phyloP scores from a whole-genome alignment of 2,113 vertebrate genomes.

The Tychaedon coryphoeus region DNA sequence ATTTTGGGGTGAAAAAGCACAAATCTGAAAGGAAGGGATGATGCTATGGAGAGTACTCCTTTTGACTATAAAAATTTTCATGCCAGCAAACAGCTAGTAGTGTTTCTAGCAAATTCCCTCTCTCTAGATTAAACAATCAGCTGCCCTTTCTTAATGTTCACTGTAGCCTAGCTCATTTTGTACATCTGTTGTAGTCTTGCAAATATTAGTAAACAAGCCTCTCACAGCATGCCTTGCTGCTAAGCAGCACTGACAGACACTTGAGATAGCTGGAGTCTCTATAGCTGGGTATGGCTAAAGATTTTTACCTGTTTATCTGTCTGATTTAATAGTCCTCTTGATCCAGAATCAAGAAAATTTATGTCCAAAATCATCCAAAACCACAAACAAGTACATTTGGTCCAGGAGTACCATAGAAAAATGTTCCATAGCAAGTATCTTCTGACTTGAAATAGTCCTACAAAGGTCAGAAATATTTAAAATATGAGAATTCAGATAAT shows the following conservation, averaged over 20 bases:
- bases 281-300: not conserved
- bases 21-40: not conserved
- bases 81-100: not conserved
- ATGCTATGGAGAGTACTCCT: not conserved
- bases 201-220: slow-evolving; percentile 57
- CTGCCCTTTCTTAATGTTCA: slow-evolving; percentile 43
- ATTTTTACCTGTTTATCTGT: not conserved
- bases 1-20: not conserved
- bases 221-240: not conserved
- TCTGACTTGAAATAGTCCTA: not conserved
- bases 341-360: not conserved
- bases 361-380: not conserved
- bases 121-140: slow-evolving; percentile 27
- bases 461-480: not conserved
- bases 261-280: not conserved
- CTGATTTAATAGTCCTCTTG: not conserved
- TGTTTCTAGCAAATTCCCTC: slow-evolving; percentile 12
- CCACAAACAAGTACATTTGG: not conserved
- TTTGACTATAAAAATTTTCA: not conserved
- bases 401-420: not conserved
- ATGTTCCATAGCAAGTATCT: not conserved
- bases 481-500: not conserved
- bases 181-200: slow-evolving; percentile 52
- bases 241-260: not conserved
- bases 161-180: slow-evolving; percentile 42